Percentiles rank a stretch among this genome's conserved stretches.
Evolutionary conservation across 2,113 vertebrate species (phyloP).

Genomic region (Anoplopoma fimbria): DNA sequence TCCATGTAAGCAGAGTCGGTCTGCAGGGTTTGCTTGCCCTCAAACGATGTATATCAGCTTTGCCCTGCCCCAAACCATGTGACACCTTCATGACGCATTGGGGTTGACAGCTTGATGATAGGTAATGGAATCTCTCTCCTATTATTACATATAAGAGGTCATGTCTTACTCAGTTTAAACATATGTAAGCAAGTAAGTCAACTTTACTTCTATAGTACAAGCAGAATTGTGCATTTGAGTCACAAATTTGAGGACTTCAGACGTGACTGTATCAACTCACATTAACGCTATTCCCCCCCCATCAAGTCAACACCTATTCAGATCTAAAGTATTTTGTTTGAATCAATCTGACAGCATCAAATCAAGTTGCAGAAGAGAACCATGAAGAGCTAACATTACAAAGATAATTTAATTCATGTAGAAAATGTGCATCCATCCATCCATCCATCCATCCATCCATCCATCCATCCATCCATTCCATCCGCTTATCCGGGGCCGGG

Average conservation of each 20-base stretch:
- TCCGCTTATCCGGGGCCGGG: too few relatives aligned
- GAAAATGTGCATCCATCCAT: too few relatives aligned
- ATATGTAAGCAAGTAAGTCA: too few relatives aligned
- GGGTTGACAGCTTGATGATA: neutral
- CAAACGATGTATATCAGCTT: neutral
- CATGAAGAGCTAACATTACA: neutral
- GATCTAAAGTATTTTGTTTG: neutral
- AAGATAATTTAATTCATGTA: too few relatives aligned
- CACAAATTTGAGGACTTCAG: too few relatives aligned
- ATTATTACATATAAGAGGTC: too few relatives aligned
- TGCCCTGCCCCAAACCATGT: neutral
- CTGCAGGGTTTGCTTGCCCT: neutral
- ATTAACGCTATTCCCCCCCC: neutral
- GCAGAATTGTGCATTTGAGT: too few relatives aligned
- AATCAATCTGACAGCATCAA: neutral
- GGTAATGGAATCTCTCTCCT: neutral
- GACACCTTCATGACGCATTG: neutral
- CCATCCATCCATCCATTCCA: too few relatives aligned
- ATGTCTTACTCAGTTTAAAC: too few relatives aligned
- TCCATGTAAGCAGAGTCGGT: neutral
- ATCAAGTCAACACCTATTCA: neutral
- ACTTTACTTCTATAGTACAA: too few relatives aligned
- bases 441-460: too few relatives aligned
- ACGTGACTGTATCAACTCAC: neutral
- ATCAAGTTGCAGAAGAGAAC: neutral